Percentiles rank a stretch among this genome's conserved stretches.
Conservation (phyloP, 2,113 vertebrate species). For the Aramus guarauna region DNA sequence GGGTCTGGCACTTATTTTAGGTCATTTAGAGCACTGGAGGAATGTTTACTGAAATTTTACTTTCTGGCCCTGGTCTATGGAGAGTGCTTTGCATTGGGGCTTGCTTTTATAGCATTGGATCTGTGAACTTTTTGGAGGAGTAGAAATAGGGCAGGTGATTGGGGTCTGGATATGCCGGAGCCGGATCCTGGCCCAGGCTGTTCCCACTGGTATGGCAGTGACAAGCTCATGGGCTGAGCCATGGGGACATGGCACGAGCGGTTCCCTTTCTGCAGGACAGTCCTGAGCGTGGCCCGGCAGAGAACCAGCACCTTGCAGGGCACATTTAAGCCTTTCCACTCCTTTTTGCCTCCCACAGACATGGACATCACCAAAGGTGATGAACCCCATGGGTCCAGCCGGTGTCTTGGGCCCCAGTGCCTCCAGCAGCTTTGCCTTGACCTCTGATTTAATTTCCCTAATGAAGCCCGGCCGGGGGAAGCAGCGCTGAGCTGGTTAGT, state of each 20-base stretch:
- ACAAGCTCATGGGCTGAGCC: neutral
- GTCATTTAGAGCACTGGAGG: neutral
- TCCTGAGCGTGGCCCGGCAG: neutral
- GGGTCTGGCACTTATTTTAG: neutral
- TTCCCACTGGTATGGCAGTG: neutral
- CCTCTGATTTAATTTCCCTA: neutral
- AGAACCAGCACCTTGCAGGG: neutral
- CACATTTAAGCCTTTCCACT: neutral
- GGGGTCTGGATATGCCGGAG: neutral
- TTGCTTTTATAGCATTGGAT: neutral
- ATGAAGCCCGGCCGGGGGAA: neutral
- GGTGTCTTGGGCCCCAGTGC: rapidly evolving
- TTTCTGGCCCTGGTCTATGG: neutral
- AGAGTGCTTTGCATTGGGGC: neutral
- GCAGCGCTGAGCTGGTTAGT: neutral
- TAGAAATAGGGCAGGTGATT: neutral
- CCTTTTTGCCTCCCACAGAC: neutral
- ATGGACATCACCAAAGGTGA: neutral
- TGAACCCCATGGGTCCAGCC: neutral
- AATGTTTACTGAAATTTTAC: neutral
- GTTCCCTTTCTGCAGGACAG: neutral
- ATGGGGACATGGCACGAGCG: rapidly evolving
- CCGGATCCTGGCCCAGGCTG: neutral
- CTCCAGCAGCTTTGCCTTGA: neutral
- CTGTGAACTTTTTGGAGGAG: neutral